These are phyloP conservation scores for Ophioninae sp. DNA, from an alignment of 2,888 invertebrate species.

Conservation along the genomic window DNA sequence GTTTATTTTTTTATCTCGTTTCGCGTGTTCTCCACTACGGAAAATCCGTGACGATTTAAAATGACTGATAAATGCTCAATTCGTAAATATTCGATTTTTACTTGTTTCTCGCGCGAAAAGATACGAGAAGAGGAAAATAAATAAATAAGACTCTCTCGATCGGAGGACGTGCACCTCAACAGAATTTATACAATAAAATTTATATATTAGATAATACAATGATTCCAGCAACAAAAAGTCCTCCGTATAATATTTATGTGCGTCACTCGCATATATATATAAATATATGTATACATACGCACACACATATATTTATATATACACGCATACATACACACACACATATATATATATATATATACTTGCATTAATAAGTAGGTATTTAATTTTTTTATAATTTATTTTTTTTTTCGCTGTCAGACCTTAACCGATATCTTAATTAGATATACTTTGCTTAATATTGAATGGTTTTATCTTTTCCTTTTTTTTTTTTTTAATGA, in stretches of 20 bases:
- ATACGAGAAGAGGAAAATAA: conserved; percentile 30
- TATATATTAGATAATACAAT: conserved; percentile 76
- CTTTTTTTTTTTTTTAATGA: conserved; percentile 28
- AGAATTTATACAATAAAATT: conserved; percentile 79
- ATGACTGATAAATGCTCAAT: conserved; percentile 29
- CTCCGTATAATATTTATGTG: conserved; percentile 67
- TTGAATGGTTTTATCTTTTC: conserved; percentile 56
- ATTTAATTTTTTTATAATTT: conserved; percentile 63
- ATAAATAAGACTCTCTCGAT: conserved; percentile 68
- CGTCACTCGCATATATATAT: conserved; percentile 64
- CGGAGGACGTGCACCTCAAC: conserved; percentile 72
- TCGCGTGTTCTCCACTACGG: not conserved
- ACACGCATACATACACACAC: conserved; percentile 41
- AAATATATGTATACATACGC: conserved; percentile 24
- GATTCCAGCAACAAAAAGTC: conserved; percentile 76
- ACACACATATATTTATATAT: conserved; percentile 3
- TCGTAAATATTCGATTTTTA: not conserved
- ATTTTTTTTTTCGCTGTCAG: conserved; percentile 71
- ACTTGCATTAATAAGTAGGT: conserved; percentile 62
- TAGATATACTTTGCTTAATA: conserved; percentile 68
- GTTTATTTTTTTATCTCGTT: conserved; percentile 11
- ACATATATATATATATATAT: conserved; percentile 30
- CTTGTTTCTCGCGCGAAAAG: conserved; percentile 44
- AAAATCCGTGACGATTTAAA: conserved; percentile 6
- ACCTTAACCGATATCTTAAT: conserved; percentile 74